Evolutionary conservation across 1,140 invertebrate genomes (phyloP).

Genomic region (Chlorops oryzae): DNA sequence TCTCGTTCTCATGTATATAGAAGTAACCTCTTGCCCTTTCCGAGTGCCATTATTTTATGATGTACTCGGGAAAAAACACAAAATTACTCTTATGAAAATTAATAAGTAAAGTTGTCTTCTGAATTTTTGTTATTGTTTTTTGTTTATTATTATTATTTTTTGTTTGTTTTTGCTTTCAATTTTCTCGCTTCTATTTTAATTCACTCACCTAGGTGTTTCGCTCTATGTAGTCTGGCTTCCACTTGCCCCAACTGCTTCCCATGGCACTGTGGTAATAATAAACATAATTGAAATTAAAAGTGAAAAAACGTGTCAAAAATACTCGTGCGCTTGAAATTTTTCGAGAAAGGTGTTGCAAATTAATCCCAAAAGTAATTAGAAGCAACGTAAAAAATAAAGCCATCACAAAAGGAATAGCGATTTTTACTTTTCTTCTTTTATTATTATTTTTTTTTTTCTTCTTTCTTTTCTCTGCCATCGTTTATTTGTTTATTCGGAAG

Average conservation of each 20-base stretch:
- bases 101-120: slow-evolving; percentile 43
- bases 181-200: not conserved
- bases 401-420: no score
- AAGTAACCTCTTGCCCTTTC: no score
- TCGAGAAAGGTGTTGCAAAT: no score
- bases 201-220: not conserved
- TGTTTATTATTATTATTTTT: slow-evolving; percentile 15
- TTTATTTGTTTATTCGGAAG: no score
- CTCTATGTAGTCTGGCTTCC: not conserved
- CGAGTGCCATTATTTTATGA: no score
- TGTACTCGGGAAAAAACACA: slow-evolving; percentile 34
- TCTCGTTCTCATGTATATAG: no score
- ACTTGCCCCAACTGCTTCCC: slow-evolving; percentile 36
- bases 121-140: slow-evolving; percentile 20
- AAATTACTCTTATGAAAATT: slow-evolving; percentile 46
- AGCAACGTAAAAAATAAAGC: no score
- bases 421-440: no score
- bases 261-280: slow-evolving; percentile 33
- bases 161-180: not conserved
- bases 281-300: slow-evolving; percentile 47
- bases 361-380: no score
- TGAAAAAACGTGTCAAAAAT: slow-evolving; percentile 46
- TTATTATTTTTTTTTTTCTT: no score
- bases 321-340: no score
- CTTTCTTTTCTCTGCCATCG: no score